These are phyloP conservation scores for Chelmon rostratus DNA, from an alignment of 2,797 vertebrate genomes.

Conservation along the genomic window DNA sequence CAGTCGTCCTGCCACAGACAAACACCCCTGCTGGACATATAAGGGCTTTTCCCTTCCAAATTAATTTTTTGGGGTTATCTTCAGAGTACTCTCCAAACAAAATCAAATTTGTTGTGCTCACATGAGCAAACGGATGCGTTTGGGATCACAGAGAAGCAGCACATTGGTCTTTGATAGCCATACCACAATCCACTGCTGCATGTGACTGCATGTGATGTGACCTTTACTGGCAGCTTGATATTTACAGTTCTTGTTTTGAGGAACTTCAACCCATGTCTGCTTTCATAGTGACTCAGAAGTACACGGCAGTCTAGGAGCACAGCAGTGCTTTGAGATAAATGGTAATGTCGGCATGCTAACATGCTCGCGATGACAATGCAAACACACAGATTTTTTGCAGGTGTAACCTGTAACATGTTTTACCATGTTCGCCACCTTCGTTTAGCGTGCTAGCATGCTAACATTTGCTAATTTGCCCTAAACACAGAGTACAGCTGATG, in stretches of 20 bases:
- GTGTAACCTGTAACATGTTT: not conserved
- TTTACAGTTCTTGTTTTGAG: slow-evolving; percentile 5
- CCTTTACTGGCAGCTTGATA: not conserved
- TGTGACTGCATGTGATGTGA: not conserved
- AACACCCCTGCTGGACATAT: slow-evolving; percentile 68
- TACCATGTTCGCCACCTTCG: not conserved
- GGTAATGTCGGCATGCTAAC: no score
- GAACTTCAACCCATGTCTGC: not conserved
- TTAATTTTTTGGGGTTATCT: slow-evolving; percentile 32
- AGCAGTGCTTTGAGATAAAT: not conserved
- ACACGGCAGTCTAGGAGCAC: not conserved
- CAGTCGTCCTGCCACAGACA: slow-evolving; percentile 67
- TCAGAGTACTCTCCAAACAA: slow-evolving; percentile 42
- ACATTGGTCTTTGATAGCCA: slow-evolving; percentile 15
- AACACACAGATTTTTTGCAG: not conserved
- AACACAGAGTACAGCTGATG: not conserved
- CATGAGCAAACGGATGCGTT: slow-evolving; percentile 25
- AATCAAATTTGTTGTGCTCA: slow-evolving; percentile 58
- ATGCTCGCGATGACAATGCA: not conserved
- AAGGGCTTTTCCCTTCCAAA: slow-evolving; percentile 51
- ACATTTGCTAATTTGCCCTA: not conserved
- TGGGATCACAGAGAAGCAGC: slow-evolving; percentile 17
- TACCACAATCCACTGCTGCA: slow-evolving; percentile 5
- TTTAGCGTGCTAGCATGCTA: not conserved
- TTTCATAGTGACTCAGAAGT: not conserved